A percentile compares a stretch with the other conserved stretches of the same genome.
Evolutionary conservation across 2,888 invertebrate genomes (phyloP).

Genomic region (Tetrapedia diversipes): DNA sequence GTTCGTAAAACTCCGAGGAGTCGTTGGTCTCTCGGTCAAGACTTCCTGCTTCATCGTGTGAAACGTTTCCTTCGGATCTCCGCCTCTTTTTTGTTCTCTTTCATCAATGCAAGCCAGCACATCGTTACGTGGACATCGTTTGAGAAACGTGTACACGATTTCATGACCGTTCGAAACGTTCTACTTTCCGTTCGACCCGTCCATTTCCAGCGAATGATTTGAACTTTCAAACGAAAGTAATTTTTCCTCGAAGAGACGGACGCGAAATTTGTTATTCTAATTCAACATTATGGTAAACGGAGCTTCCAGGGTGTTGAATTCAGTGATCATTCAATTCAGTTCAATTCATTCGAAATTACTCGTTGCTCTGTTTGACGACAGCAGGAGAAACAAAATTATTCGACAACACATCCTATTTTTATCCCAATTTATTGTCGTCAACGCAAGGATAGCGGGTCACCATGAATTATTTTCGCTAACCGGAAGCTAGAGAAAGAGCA

Average conservation of each 20-base stretch:
- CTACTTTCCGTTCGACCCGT: constrained; percentile 22
- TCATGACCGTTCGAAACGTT: constrained; percentile 16
- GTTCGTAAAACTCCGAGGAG: constrained; percentile 10
- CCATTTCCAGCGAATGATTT: constrained; percentile 21
- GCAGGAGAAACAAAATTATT: constrained; percentile 1
- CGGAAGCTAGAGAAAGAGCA: constrained; percentile 17
- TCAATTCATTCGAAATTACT: neutral
- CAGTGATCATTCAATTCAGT: no score
- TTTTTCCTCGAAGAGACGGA: neutral
- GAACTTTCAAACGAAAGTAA: constrained; percentile 31
- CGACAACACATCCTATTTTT: constrained; percentile 11
- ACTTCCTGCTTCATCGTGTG: neutral
- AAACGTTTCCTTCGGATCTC: constrained; percentile 1
- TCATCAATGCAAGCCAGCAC: constrained; percentile 45
- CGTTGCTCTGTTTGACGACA: neutral
- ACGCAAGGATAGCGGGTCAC: constrained; percentile 7
- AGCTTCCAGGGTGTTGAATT: neutral
- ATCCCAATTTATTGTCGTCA: constrained; percentile 22
- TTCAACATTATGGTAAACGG: neutral
- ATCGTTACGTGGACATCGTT: constrained; percentile 61
- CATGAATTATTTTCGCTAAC: constrained; percentile 23
- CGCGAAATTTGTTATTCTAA: neutral
- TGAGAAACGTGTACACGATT: constrained; percentile 59
- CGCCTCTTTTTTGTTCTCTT: constrained; percentile 1
- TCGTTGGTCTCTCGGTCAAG: constrained; percentile 7